Evolutionary conservation across 2,113 vertebrate genomes (phyloP), one percentile per base, ranked within the genome.

Genomic region (Blennius ocellaris): DNA sequence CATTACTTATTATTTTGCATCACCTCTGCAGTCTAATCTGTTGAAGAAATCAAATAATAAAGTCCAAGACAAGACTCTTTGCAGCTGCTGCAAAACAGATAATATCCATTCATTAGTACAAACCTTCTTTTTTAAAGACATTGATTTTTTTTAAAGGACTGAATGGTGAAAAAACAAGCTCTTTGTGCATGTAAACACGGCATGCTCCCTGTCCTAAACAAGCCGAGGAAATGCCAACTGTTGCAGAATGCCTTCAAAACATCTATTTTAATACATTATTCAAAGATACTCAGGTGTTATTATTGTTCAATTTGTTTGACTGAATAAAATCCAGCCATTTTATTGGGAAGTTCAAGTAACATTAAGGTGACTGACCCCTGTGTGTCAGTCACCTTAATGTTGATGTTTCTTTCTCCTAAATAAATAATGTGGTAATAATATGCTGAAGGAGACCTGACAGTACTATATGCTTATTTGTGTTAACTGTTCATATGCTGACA

Each of bases 401-500:
- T 48, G 21, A 16, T 45, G 47, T 2, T 53, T 2, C 64, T 36
- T 7, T 38, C n/a, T 47, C 49, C 30, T 30, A 17, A 65, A 58
- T 66, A 10, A 69, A 54, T 79, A 15, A 50, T 38, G 2, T 21
- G 2, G 4, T 44, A 40, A 71, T 63, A 58, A 77, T 57, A 1
- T 16, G 41, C 40, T 73, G 30, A 38, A 59, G 38, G 12, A n/a
- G 48, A 37, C 14, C 11, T 43, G 16, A 44, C 38, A 47, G 54
- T 69, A 40, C 47, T 52, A 40, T 39, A 50, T 73, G 64, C 37
- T 2, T 38, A 54, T 57, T 43, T 44, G 43, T n/a, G 48, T 58
- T 44, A 77, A 63, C 51, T 40, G 36, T n/a, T 69, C 36, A 65
- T 57, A 21, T 72, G 38, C 7, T 58, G 38, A 47, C 54, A 52